These are phyloP conservation scores for Melitaea cinxia DNA, from an alignment of 1,140 invertebrate genomes.

Conservation along the genomic window DNA sequence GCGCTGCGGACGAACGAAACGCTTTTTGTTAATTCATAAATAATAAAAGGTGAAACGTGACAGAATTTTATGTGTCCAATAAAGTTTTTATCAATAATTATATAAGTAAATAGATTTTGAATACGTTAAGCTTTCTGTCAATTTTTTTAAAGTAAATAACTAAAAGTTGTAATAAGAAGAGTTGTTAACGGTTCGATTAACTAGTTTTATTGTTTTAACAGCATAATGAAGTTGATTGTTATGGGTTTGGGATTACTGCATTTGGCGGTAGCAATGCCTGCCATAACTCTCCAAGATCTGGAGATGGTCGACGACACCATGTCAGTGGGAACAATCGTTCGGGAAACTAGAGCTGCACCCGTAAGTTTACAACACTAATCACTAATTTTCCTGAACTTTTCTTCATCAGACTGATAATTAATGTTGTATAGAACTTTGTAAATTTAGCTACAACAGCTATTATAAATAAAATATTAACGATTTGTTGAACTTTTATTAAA, in stretches of 20 bases:
- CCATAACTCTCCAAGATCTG: slow-evolving; percentile 56
- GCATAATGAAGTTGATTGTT: slow-evolving; percentile 29
- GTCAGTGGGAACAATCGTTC: slow-evolving; percentile 70
- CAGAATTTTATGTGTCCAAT: not conserved
- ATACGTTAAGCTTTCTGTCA: not conserved
- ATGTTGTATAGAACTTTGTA: too few relatives aligned
- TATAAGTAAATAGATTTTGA: not conserved
- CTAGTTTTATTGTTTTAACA: not conserved
- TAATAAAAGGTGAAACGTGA: slow-evolving; percentile 19
- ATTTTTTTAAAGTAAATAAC: not conserved
- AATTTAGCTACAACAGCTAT: too few relatives aligned
- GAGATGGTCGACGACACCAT: slow-evolving; percentile 67
- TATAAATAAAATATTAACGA: too few relatives aligned
- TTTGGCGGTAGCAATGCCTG: slow-evolving; percentile 35
- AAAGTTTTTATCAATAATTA: not conserved
- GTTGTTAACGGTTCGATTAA: not conserved
- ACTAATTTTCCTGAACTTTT: slow-evolving; percentile 13
- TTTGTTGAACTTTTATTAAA: too few relatives aligned
- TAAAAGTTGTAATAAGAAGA: not conserved
- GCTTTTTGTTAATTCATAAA: slow-evolving; percentile 26
- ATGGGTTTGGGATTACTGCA: slow-evolving; percentile 51
- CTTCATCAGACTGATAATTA: too few relatives aligned
- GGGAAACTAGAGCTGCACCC: slow-evolving; percentile 73
- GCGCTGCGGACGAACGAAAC: slow-evolving; percentile 21
- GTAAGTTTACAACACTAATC: slow-evolving; percentile 47